Percentiles rank a stretch among this genome's conserved stretches.
These are phyloP conservation scores for Pseudomyrmex pallidus DNA, from an alignment of 1,140 invertebrate species.

Conservation along the genomic window DNA sequence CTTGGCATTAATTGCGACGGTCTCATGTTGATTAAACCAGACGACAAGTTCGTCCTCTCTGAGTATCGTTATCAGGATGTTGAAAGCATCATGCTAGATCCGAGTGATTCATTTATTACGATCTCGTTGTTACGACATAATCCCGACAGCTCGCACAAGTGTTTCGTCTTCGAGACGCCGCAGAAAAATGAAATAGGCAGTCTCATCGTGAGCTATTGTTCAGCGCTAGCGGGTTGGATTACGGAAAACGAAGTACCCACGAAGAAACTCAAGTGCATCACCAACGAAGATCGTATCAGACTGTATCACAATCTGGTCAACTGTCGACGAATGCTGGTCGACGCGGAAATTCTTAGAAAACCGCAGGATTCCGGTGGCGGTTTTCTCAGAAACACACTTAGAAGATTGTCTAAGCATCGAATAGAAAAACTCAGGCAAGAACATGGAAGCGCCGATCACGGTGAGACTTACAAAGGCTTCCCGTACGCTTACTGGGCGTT, in stretches of 20 bases:
- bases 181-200: slow-evolving; percentile 97
- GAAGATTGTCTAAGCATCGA: slow-evolving; percentile 94
- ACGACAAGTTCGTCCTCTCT: slow-evolving; percentile 95
- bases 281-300: slow-evolving; percentile 93
- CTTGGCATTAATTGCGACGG: slow-evolving; percentile 97
- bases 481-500: slow-evolving; percentile 96
- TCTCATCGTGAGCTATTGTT: slow-evolving; percentile 96
- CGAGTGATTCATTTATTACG: slow-evolving; percentile 96
- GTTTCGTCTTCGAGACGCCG: slow-evolving; percentile 96
- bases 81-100: slow-evolving; percentile 95
- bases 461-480: slow-evolving; percentile 95
- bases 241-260: slow-evolving; percentile 92
- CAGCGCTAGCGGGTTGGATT: slow-evolving; percentile 93
- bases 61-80: slow-evolving; percentile 95
- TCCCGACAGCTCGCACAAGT: slow-evolving; percentile 90
- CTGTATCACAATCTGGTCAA: slow-evolving; percentile 93
- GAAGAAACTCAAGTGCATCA: slow-evolving; percentile 89
- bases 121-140: slow-evolving; percentile 89
- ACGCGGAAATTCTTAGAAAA: slow-evolving; percentile 92
- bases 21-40: slow-evolving; percentile 94
- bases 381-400: slow-evolving; percentile 94
- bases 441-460: slow-evolving; percentile 89
- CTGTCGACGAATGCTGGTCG: slow-evolving; percentile 92
- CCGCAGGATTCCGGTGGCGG: slow-evolving; percentile 91
- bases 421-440: slow-evolving; percentile 94